Percentiles rank a stretch among this genome's conserved stretches.
These are phyloP conservation scores for Epizoanthus fatuus DNA, from an alignment of 92 coral and sea anemone species.

Conservation along the genomic window DNA sequence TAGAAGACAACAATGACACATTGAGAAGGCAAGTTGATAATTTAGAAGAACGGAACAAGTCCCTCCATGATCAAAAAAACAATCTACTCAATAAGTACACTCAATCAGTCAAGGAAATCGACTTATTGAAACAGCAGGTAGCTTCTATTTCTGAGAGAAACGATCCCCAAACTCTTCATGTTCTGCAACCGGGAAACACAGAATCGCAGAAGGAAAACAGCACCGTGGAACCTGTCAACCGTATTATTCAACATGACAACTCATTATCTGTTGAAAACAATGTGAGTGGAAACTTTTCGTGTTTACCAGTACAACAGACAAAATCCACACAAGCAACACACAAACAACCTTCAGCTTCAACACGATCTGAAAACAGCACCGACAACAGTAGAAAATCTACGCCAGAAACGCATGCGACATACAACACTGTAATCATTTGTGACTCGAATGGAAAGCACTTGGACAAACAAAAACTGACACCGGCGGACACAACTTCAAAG, in stretches of 20 bases:
- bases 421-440: slow-evolving; percentile 3
- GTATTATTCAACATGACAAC: not conserved
- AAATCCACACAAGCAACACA: not conserved
- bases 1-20: not conserved
- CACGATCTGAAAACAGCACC: not conserved
- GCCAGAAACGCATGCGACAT: not conserved
- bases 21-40: not conserved
- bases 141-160: too few species aligned
- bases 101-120: not conserved
- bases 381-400: not conserved
- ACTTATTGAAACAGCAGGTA: not conserved
- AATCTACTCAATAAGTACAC: slow-evolving; percentile 3
- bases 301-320: not conserved
- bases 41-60: not conserved
- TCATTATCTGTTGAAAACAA: not conserved
- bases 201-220: not conserved
- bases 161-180: not conserved
- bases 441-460: not conserved
- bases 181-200: not conserved
- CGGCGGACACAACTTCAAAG: not conserved
- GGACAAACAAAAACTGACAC: not conserved
- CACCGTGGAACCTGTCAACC: not conserved
- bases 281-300: not conserved
- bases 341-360: not conserved
- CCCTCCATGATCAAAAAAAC: not conserved